Conservation (phyloP, 2,113 vertebrate species). For the Dromas ardeola region DNA sequence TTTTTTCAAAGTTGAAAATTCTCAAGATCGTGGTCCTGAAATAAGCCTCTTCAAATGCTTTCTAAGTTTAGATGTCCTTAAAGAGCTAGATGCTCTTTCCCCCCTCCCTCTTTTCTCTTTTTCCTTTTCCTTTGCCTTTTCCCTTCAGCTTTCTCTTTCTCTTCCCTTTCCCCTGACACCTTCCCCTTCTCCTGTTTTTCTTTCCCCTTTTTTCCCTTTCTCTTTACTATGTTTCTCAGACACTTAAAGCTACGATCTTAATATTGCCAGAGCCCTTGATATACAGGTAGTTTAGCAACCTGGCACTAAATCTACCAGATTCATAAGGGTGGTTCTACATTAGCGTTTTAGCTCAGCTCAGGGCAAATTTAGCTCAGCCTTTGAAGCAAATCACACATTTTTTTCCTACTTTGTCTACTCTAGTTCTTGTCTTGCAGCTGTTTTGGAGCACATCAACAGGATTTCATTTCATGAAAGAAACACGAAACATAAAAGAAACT, state of each 20-base stretch:
- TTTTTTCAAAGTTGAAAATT: neutral
- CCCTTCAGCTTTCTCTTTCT: neutral
- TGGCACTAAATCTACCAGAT: neutral
- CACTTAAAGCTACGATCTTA: neutral
- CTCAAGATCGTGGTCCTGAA: neutral
- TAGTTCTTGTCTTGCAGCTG: neutral
- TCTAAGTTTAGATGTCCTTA: neutral
- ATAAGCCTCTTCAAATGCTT: neutral
- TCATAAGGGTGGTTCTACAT: neutral
- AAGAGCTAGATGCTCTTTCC: neutral
- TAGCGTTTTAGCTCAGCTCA: neutral
- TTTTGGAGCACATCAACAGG: neutral
- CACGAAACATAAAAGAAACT: neutral
- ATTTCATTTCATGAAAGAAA: neutral
- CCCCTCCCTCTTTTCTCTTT: neutral
- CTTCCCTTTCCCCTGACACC: neutral
- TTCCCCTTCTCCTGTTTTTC: neutral
- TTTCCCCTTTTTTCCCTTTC: neutral
- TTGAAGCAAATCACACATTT: neutral
- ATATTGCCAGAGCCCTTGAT: neutral
- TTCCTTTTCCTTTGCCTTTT: neutral
- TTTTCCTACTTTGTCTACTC: neutral
- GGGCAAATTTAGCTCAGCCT: too few species aligned
- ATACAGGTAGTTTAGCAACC: neutral
- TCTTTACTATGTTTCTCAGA: neutral